Percentiles rank a stretch among this genome's conserved stretches.
Conservation (phyloP, 2,797 vertebrate genomes). For the Enteromius afrohamiltoni region DNA sequence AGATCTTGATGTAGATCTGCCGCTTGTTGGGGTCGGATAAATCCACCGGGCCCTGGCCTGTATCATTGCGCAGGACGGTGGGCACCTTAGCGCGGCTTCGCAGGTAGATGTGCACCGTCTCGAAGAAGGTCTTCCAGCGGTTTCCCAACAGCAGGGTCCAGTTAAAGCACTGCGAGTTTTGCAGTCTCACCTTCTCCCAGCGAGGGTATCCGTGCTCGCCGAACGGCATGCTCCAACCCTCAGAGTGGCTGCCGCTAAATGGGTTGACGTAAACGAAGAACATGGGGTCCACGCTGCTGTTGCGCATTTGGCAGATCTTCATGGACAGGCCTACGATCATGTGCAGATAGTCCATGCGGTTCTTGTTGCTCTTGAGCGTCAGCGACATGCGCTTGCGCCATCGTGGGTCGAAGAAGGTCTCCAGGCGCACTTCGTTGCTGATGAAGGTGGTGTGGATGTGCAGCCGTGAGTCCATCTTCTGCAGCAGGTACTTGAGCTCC, state of each 20-base stretch:
- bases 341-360: slow-evolving; percentile 98
- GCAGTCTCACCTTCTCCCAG: slow-evolving; percentile 95
- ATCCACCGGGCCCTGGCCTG: slow-evolving; percentile 94
- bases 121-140: slow-evolving; percentile 99
- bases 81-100: slow-evolving; percentile 96
- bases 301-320: slow-evolving; percentile 99
- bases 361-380: slow-evolving; percentile 99
- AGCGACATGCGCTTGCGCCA: slow-evolving; percentile 99
- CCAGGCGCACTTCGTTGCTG: slow-evolving; percentile 97
- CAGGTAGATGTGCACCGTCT: slow-evolving; percentile 98
- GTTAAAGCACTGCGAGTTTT: slow-evolving; percentile 98
- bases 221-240: slow-evolving; percentile 99
- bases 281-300: slow-evolving; percentile 98
- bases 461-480: slow-evolving; percentile 98
- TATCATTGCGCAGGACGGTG: slow-evolving; percentile 91
- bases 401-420: slow-evolving; percentile 97
- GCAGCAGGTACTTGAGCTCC: slow-evolving; percentile 96
- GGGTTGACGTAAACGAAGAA: slow-evolving; percentile 99
- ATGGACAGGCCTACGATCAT: slow-evolving; percentile 98
- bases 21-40: slow-evolving; percentile 95
- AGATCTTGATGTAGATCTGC: slow-evolving; percentile 99
- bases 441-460: slow-evolving; percentile 99
- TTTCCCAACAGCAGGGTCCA: slow-evolving; percentile 97
- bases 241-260: slow-evolving; percentile 97
- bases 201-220: slow-evolving; percentile 96